Conservation (phyloP, 2,113 vertebrate genomes). For the Machaerirhynchus nigripectus region DNA sequence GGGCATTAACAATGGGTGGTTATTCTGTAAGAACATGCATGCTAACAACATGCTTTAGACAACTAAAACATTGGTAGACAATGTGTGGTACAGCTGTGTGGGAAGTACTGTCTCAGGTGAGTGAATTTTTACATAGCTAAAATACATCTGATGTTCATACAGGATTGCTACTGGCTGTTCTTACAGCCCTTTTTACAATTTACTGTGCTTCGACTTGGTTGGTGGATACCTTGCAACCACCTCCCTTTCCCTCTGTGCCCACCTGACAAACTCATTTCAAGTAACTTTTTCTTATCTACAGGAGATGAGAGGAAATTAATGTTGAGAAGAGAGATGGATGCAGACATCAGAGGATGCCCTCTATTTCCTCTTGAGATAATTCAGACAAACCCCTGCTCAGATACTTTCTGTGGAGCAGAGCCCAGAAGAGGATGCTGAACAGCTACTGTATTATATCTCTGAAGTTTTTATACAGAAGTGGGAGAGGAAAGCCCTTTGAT, state of each 20-base stretch:
- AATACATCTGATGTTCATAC: not conserved
- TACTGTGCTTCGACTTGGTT: not conserved
- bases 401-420: conserved; percentile 47
- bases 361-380: conserved; percentile 58
- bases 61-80: not conserved
- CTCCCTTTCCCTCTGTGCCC: not conserved
- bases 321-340: conserved; percentile 40
- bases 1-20: not conserved
- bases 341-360: conserved; percentile 34
- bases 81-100: not conserved
- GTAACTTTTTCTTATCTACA: conserved; percentile 9
- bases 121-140: not conserved
- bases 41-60: not conserved
- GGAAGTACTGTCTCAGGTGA: not conserved
- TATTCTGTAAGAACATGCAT: not conserved
- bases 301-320: conserved; percentile 38
- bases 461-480: not conserved
- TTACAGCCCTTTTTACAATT: not conserved
- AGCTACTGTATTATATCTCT: not conserved
- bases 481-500: not conserved
- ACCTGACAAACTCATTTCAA: not conserved
- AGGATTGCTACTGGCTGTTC: not conserved
- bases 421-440: conserved; percentile 54
- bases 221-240: not conserved
- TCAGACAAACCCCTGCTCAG: conserved; percentile 44